These are phyloP conservation scores for Tonatia bakeri DNA, from an alignment of 2,113 vertebrate genomes.

Conservation along the genomic window DNA sequence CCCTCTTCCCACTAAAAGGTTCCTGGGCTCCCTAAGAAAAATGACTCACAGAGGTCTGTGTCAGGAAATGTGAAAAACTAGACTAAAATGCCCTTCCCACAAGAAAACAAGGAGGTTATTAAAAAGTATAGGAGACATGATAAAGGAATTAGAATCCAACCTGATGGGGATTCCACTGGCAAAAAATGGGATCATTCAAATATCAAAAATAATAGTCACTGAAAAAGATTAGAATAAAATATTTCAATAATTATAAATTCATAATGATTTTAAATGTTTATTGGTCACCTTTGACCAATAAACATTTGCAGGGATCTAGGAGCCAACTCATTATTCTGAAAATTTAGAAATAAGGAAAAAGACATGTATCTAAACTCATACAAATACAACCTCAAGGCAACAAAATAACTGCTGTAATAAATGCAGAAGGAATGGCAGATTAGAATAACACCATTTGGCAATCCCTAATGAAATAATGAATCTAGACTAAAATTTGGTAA, in stretches of 20 bases:
- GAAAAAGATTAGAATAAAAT: not conserved
- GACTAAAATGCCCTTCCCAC: not conserved
- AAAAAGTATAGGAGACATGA: not conserved
- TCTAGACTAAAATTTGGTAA: not conserved
- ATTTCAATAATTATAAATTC: not conserved
- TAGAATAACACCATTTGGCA: not conserved
- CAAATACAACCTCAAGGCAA: not conserved
- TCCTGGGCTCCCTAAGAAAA: not conserved
- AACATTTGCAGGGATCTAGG: not conserved
- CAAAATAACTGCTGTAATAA: not conserved
- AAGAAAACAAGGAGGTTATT: not conserved
- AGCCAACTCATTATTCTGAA: not conserved
- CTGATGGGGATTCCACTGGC: not conserved
- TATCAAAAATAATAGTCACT: not conserved
- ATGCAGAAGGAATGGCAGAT: not conserved
- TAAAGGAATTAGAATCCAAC: not conserved
- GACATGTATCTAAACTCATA: not conserved
- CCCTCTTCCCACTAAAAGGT: not conserved
- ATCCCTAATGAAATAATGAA: not conserved
- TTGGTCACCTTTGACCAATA: not conserved
- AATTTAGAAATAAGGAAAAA: not conserved
- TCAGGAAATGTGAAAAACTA: not conserved
- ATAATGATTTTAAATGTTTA: not conserved
- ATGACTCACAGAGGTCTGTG: not conserved
- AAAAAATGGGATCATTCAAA: not conserved